These are phyloP conservation scores for Cabera pusaria DNA, from an alignment of 2,888 invertebrate genomes.

Conservation along the genomic window DNA sequence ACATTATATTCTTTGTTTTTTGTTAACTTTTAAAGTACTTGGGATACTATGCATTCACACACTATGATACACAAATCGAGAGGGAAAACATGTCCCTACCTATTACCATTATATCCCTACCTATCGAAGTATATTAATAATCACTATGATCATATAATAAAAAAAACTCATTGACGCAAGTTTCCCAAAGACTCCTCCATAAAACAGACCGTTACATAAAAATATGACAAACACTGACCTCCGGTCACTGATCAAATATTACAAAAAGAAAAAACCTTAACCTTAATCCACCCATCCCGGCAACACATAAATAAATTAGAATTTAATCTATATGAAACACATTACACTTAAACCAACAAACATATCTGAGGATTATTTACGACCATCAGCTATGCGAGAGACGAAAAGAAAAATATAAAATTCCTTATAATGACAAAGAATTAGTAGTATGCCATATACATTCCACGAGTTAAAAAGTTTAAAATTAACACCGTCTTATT, in stretches of 20 bases:
- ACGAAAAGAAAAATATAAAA: constrained; percentile 50
- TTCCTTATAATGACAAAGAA: constrained; percentile 72
- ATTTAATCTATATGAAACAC: constrained; percentile 70
- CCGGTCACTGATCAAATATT: constrained; percentile 33
- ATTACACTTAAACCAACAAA: constrained; percentile 75
- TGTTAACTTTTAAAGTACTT: too few relatives aligned
- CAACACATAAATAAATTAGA: constrained; percentile 63
- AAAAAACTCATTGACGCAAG: too few relatives aligned
- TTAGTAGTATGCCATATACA: constrained; percentile 58
- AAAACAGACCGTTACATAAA: constrained; percentile 8
- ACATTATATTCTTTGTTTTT: too few relatives aligned
- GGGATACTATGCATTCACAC: too few relatives aligned
- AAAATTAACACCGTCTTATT: constrained; percentile 79
- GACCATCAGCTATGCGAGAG: constrained; percentile 54
- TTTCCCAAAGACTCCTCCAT: too few relatives aligned
- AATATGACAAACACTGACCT: constrained; percentile 32
- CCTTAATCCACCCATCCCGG: constrained; percentile 39
- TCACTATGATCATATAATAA: too few relatives aligned
- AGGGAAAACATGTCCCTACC: too few relatives aligned
- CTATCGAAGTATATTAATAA: too few relatives aligned
- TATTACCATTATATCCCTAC: too few relatives aligned
- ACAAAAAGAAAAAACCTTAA: constrained; percentile 40
- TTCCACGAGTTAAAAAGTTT: constrained; percentile 52
- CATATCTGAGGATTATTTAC: constrained; percentile 71
- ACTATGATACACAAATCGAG: too few relatives aligned